Conservation (phyloP, 2,888 invertebrate genomes). For the Andrena flavipes region DNA sequence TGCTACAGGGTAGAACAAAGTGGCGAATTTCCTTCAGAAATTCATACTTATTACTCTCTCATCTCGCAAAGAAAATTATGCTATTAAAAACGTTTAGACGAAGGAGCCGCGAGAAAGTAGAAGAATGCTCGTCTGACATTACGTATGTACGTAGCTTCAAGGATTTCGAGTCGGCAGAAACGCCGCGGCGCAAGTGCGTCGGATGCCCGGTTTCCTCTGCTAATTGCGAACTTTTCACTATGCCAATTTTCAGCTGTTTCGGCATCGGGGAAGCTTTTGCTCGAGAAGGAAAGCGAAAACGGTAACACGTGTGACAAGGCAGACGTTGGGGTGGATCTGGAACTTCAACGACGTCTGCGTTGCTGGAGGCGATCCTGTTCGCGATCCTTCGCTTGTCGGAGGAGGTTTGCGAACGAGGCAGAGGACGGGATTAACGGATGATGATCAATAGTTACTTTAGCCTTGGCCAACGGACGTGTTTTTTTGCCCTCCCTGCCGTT, state of each 20-base stretch:
- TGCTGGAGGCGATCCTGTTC: conserved; percentile 7
- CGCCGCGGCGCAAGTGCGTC: not conserved
- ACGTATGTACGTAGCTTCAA: conserved; percentile 10
- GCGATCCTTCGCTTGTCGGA: not conserved
- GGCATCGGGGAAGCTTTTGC: not conserved
- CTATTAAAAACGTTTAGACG: not conserved
- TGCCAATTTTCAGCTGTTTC: too few relatives aligned
- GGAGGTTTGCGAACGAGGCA: not conserved
- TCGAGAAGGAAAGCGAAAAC: not conserved
- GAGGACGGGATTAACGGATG: conserved; percentile 13
- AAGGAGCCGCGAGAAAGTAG: conserved; percentile 20
- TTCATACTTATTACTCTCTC: too few relatives aligned
- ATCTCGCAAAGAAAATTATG: too few relatives aligned
- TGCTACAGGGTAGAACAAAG: too few relatives aligned
- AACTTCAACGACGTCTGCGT: conserved; percentile 21
- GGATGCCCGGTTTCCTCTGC: not conserved
- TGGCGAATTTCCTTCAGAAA: too few relatives aligned
- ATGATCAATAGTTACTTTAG: conserved; percentile 42
- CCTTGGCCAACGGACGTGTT: conserved; percentile 63
- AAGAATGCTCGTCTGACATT: not conserved
- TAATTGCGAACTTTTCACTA: not conserved
- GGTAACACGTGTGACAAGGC: not conserved
- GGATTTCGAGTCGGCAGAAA: conserved; percentile 11
- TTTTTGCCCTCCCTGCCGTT: conserved; percentile 61
- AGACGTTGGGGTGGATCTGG: not conserved